Evolutionary conservation across 2,797 vertebrate species (phyloP).

Genomic region (Hoplostethus atlanticus): DNA sequence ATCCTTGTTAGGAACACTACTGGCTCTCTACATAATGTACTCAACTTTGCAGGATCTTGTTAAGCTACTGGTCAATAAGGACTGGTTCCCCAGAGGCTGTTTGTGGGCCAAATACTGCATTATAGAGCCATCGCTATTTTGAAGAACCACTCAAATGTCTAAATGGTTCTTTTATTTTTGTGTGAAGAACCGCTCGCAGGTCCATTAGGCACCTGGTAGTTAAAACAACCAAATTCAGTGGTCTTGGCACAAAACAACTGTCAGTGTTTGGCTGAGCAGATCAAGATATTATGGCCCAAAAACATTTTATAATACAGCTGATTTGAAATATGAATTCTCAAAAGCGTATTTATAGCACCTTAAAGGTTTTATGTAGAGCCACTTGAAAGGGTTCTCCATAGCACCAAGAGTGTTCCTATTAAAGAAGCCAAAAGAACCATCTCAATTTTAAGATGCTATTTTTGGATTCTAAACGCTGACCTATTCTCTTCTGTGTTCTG

Average conservation of each 20-base stretch:
- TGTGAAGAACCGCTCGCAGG: background rate
- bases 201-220: background rate
- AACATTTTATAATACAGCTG: background rate
- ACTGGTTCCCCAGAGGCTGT: background rate
- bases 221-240: slow-evolving; percentile 4
- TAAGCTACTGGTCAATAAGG: background rate
- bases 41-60: slow-evolving; percentile 8
- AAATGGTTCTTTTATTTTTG: background rate
- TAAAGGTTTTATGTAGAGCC: too few relatives aligned
- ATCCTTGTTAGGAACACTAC: background rate
- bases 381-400: too few relatives aligned
- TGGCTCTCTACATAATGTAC: slow-evolving; percentile 24
- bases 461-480: background rate
- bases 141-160: background rate
- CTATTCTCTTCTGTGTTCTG: background rate
- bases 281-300: too few relatives aligned
- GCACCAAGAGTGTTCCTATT: too few relatives aligned
- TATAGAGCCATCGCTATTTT: background rate
- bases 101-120: slow-evolving; percentile 9
- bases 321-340: background rate
- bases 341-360: background rate
- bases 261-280: background rate
- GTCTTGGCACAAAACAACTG: slow-evolving; percentile 1
- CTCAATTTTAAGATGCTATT: background rate
- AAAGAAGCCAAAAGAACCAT: background rate